These are phyloP conservation scores for Hiodon alosoides DNA, from an alignment of 2,113 vertebrate species.

Conservation along the genomic window DNA sequence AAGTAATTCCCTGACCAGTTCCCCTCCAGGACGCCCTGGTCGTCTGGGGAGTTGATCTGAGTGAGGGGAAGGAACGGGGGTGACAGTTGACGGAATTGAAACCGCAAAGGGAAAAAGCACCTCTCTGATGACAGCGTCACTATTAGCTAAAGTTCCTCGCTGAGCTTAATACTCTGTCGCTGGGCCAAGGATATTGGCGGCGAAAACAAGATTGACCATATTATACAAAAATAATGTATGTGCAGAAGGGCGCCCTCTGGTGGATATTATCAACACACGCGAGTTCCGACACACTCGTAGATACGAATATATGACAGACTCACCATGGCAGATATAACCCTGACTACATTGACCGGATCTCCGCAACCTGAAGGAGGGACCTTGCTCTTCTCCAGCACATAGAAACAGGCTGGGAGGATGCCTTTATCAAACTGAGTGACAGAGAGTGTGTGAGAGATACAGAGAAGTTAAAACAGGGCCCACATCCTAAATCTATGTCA, in stretches of 20 bases:
- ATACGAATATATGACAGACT: conserved; percentile 23
- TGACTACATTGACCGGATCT: conserved; percentile 74
- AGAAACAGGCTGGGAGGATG: conserved; percentile 76
- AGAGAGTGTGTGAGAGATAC: not conserved
- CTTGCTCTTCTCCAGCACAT: conserved; percentile 75
- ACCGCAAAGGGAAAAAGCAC: too few relatives aligned
- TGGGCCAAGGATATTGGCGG: too few relatives aligned
- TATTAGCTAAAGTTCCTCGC: too few relatives aligned
- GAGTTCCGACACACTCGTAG: too few relatives aligned
- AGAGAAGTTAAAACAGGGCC: not conserved
- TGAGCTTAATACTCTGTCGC: too few relatives aligned
- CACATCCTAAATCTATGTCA: too few relatives aligned
- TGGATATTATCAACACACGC: not conserved
- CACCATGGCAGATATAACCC: conserved; percentile 82
- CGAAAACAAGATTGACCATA: too few relatives aligned
- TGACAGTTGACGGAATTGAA: not conserved
- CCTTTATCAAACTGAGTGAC: conserved; percentile 72
- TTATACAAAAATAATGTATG: not conserved
- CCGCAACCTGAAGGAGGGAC: conserved; percentile 68
- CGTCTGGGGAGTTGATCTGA: conserved; percentile 83
- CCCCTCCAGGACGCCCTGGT: conserved; percentile 79
- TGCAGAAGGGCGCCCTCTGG: not conserved
- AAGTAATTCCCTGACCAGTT: conserved; percentile 82
- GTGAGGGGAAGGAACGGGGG: not conserved
- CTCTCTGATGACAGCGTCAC: too few relatives aligned